Evolutionary conservation across 2,113 vertebrate genomes (phyloP).

Genomic region (Anas platyrhynchos): DNA sequence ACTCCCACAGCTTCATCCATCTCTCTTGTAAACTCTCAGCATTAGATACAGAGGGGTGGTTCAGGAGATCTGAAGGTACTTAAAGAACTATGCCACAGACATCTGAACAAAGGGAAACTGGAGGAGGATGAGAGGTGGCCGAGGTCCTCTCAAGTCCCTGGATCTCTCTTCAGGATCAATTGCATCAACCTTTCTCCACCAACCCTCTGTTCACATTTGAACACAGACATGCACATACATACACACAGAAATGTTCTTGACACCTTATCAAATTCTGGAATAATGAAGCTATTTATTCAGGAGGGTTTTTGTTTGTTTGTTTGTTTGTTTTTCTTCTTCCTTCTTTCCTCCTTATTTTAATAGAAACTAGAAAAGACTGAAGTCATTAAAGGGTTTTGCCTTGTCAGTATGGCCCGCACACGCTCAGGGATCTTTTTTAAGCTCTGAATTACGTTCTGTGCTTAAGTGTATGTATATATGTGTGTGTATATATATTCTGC

Average conservation of each 20-base stretch:
- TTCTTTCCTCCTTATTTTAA: constrained; percentile 40
- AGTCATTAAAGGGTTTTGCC: background rate
- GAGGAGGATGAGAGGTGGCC: background rate
- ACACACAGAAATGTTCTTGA: background rate
- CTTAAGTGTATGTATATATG: constrained; percentile 1
- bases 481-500: background rate
- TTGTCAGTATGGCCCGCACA: background rate
- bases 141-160: background rate
- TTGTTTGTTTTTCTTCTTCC: background rate
- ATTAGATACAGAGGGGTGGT: background rate
- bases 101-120: constrained; percentile 10
- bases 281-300: constrained; percentile 20
- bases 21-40: constrained; percentile 11
- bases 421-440: background rate
- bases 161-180: background rate
- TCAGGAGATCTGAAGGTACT: background rate
- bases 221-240: background rate
- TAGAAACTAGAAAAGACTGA: constrained; percentile 27
- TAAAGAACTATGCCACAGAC: constrained; percentile 20
- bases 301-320: background rate
- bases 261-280: constrained; percentile 62
- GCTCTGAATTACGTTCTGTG: constrained; percentile 51
- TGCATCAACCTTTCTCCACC: background rate
- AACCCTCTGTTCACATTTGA: background rate
- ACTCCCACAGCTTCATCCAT: constrained; percentile 19